Base-by-base conservation (phyloP, 2,797 vertebrate genomes). In the Cuniculus paca region DNA sequence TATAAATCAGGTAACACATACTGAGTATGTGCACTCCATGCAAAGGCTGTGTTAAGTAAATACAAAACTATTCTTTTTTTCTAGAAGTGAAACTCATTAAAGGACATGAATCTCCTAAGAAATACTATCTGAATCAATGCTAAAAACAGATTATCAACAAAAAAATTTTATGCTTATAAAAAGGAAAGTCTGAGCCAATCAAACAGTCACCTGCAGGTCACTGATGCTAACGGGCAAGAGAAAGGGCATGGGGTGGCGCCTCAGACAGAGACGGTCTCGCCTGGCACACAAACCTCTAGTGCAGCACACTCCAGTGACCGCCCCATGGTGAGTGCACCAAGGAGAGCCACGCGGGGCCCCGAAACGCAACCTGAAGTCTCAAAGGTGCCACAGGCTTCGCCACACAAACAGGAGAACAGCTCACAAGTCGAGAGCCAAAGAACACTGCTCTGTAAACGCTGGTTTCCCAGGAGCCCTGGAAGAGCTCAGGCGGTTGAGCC, bases 131-230 rank as follows among this genome's bases (percentile, higher is more conserved):
- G n/a, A 94, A 81, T 84, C 50, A 91, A 82, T 52, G 68, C 65
- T 89, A 89, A 72, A 94, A 84, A 45, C 6, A 93, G 74, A 93
- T 60, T 42, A 96, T 45, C 48, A 63, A 91, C 68, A 81, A 77
- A 81, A 95, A 94, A 72, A 63, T 75, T 75, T 84, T 86, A 79
- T 8, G 20, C 26, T 90, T 82, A 89, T 20, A 77, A 7, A 87
- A 95, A 79, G 52, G 11, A n/a, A 10, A n/a, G 58, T 61, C 20
- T 80, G 22, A 45, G 88, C 42, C 20, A 75, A n/a, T 89, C 34
- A 84, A 26, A 81, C 0, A 39, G 22, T 85, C 52, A 78, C 77
- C 42, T 90, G 34, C 52, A 61, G 56, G 72, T 82, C 45, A 39
- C 2, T 12, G 60, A 90, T 68, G 36, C 20, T 13, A 48, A 85